Percentiles rank a stretch among this genome's conserved stretches.
Conservation (phyloP, 2,888 invertebrate species). For the Tribolium freemani region DNA sequence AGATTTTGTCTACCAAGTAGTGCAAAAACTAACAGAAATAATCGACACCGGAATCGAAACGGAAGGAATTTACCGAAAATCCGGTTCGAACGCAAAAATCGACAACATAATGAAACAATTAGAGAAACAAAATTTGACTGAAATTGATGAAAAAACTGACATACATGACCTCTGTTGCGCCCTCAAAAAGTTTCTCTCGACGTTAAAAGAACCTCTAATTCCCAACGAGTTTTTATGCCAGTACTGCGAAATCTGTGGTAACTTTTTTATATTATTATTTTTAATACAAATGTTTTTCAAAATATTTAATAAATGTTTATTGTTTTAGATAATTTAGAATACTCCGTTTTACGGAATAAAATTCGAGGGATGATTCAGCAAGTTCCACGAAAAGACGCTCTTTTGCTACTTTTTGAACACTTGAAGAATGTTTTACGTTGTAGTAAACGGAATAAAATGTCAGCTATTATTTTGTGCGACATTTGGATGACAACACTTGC, state of each 20-base stretch:
- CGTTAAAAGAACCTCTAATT: constrained; percentile 89
- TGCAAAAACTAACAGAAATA: constrained; percentile 81
- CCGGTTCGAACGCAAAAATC: constrained; percentile 80
- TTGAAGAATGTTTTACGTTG: constrained; percentile 54
- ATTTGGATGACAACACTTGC: constrained; percentile 54
- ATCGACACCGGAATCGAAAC: constrained; percentile 79
- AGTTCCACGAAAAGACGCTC: constrained; percentile 57
- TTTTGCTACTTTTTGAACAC: constrained; percentile 59
- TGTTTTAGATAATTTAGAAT: constrained; percentile 52
- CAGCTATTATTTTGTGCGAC: constrained; percentile 52
- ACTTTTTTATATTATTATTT: constrained; percentile 62
- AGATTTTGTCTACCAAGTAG: constrained; percentile 73
- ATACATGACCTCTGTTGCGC: constrained; percentile 92
- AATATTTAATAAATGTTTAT: background rate
- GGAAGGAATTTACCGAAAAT: constrained; percentile 86
- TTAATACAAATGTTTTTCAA: background rate
- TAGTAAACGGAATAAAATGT: constrained; percentile 54
- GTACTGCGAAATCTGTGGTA: constrained; percentile 71
- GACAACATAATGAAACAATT: constrained; percentile 60
- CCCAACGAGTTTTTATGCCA: constrained; percentile 72
- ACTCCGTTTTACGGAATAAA: constrained; percentile 45
- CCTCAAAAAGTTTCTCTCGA: constrained; percentile 92
- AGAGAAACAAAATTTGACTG: constrained; percentile 55
- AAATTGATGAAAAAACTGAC: constrained; percentile 72
- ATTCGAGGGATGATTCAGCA: constrained; percentile 52